Percentiles rank a stretch among this genome's conserved stretches.
Evolutionary conservation across 1,140 invertebrate species (phyloP).

Genomic region (Oncopodura yosiiana): DNA sequence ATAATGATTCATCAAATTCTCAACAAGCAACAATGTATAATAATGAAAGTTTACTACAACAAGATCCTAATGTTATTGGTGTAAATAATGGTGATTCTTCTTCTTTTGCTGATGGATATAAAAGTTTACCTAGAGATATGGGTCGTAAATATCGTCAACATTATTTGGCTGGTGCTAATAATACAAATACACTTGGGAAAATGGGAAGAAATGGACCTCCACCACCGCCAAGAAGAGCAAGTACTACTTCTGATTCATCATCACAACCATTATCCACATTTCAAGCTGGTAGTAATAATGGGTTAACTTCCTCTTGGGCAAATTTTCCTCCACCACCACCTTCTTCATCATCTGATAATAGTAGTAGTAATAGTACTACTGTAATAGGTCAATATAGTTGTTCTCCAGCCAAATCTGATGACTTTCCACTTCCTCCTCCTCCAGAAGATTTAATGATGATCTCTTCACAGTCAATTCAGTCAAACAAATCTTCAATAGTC

Average conservation of each 20-base stretch:
- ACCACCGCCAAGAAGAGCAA: conserved; percentile 27
- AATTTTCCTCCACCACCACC: conserved; percentile 30
- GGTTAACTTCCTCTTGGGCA: conserved; percentile 2
- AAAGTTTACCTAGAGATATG: conserved; percentile 33
- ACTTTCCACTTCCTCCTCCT: conserved; percentile 27
- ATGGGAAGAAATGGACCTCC: conserved; percentile 21
- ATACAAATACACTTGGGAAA: conserved; percentile 21
- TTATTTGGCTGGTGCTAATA: conserved; percentile 11
- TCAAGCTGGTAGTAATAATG: conserved; percentile 1
- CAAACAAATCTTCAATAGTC: conserved; percentile 17
- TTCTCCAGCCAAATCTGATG: conserved; percentile 14
- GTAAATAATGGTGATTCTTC: not conserved
- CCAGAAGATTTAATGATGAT: conserved; percentile 24
- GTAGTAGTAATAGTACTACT: not conserved
- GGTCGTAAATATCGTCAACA: conserved; percentile 9
- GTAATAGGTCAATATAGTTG: not conserved
- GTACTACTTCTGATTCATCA: conserved; percentile 12
- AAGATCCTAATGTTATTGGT: not conserved
- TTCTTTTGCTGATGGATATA: conserved; percentile 27
- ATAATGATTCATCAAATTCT: conserved; percentile 7
- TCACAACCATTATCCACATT: conserved; percentile 11
- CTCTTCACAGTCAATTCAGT: conserved; percentile 7
- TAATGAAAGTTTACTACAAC: too few species aligned
- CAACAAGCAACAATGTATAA: not conserved
- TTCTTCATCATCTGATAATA: conserved; percentile 25